Evolutionary conservation across 2,113 vertebrate species (phyloP).

Genomic region (Pristiophorus japonicus): DNA sequence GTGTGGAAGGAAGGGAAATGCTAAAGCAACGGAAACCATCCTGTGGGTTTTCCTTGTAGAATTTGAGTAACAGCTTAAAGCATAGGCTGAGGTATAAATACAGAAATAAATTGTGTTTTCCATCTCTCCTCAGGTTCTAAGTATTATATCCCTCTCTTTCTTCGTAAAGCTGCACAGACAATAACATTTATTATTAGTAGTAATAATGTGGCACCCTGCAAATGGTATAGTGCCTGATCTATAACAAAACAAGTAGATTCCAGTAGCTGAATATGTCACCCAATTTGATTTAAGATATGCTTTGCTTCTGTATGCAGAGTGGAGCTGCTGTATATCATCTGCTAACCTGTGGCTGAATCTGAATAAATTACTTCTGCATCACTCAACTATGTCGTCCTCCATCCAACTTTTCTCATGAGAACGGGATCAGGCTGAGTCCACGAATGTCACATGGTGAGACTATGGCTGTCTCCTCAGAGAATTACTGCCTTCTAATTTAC

Average conservation of each 20-base stretch:
- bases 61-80: not conserved
- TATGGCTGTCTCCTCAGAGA: not conserved
- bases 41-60: not conserved
- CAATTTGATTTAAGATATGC: not conserved
- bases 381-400: not conserved
- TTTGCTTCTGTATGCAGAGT: not conserved
- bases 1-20: not conserved
- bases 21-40: not conserved
- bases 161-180: not conserved
- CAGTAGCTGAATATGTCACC: not conserved
- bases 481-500: not conserved
- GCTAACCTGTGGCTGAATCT: not conserved
- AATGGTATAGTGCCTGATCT: not conserved
- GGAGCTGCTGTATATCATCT: not conserved
- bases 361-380: slow-evolving; percentile 20
- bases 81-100: not conserved
- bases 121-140: not conserved
- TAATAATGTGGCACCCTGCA: not conserved
- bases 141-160: not conserved
- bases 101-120: not conserved
- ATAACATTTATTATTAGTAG: not conserved
- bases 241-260: not conserved
- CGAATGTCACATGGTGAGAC: not conserved
- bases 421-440: not conserved
- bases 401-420: not conserved